Base-by-base conservation (phyloP, 2,888 invertebrate species). In the Melinopterus prodromus region DNA sequence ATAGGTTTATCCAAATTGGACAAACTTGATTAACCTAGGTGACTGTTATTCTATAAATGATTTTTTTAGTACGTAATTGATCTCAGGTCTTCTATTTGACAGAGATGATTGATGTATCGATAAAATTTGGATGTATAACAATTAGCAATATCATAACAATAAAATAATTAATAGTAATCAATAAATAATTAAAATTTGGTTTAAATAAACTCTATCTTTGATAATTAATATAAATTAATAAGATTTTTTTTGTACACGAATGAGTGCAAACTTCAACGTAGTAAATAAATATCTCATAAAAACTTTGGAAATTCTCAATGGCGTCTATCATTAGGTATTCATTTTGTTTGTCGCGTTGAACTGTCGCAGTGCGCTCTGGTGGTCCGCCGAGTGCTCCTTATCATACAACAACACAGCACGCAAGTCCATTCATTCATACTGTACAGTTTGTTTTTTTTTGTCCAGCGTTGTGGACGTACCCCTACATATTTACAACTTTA, bases 401-500 rank as follows among this genome's bases (percentile, higher is more conserved):
- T 9, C 26, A 71, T 71, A 16, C 71, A 71, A 71, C 16, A 71
- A 16, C 71, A 71, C 12, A 53, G 14, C 37, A 16, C 85, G 86
- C 85, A 83, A 85, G 85, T 86, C 85, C 83, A 53, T 82, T 81
- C 83, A 84, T 82, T 84, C 85, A 86, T 85, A 84, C 83, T 86
- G 85, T 86, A 84, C 77, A 53, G 70, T 78, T 79, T 80, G 77
- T 80, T 81, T 81, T 80, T 81, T 80, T 83, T 83, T 53, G 53
- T 12, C 53, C 9, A 9, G 0, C 53, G 1, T 53, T 82, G 82
- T 87, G 53, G 53, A 53, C 53, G 5, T 53, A 53, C 53, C 53
- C 53, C 53, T 53, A 53, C 12, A 87, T 87, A 88, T 88, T 85
- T 88, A 88, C 88, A 88, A 88, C 53, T 88, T 80, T 80, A 80